phyloP scores from a whole-genome alignment of 2,113 vertebrate genomes.

The Nycticorax nycticorax region DNA sequence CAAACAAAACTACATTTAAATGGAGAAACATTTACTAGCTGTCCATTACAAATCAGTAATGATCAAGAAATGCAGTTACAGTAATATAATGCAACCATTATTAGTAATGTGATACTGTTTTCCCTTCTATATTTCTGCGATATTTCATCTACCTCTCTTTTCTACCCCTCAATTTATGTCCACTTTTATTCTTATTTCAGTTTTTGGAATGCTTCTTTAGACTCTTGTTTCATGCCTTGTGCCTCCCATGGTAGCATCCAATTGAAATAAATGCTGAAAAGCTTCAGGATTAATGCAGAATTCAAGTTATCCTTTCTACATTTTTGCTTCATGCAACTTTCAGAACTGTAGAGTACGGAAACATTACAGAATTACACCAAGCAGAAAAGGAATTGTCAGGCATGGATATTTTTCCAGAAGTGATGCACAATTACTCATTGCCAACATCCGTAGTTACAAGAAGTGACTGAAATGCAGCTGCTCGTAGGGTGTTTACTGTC shows the following conservation, averaged over 20 bases:
- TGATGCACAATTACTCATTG: neutral
- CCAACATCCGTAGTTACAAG: neutral
- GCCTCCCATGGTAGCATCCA: neutral
- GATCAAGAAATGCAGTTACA: neutral
- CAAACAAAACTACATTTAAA: neutral
- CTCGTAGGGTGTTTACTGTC: neutral
- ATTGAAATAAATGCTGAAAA: neutral
- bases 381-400: neutral
- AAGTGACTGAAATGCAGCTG: slow-evolving; percentile 27
- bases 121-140: neutral
- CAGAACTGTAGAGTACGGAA: neutral
- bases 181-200: neutral
- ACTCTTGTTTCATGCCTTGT: neutral
- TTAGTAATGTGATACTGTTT: neutral
- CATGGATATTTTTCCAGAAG: neutral
- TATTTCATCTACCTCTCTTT: neutral
- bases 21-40: neutral
- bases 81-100: neutral
- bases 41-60: neutral
- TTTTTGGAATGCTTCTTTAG: neutral
- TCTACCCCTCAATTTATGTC: neutral
- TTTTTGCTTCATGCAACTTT: neutral
- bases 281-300: neutral
- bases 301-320: neutral
- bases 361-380: neutral